Evolutionary conservation across 1,140 invertebrate species (phyloP).

Genomic region (Ceratosolen solmsi): DNA sequence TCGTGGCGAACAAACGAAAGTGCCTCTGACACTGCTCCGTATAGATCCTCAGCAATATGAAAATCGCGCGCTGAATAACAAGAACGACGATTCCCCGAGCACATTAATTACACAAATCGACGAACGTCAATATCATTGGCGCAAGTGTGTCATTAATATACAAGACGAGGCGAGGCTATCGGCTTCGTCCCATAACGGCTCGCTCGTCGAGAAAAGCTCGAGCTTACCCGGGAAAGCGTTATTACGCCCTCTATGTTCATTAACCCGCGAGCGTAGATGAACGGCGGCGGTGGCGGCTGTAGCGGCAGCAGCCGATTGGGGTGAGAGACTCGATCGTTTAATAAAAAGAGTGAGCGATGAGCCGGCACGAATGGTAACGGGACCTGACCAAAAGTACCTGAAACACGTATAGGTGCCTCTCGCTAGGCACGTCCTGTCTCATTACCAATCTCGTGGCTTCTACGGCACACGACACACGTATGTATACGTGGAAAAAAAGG

Average conservation of each 20-base stretch:
- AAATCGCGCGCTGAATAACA: too few species aligned
- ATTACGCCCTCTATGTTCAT: constrained; percentile 3
- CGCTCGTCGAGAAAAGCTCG: neutral
- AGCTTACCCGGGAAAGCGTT: neutral
- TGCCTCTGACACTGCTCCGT: too few species aligned
- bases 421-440: constrained; percentile 11
- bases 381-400: constrained; percentile 8
- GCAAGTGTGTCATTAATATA: neutral
- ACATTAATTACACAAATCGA: too few species aligned
- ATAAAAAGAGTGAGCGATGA: constrained; percentile 3
- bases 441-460: constrained; percentile 29
- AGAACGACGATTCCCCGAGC: too few species aligned
- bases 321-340: neutral
- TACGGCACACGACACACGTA: constrained; percentile 11
- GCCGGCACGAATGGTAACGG: neutral
- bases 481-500: constrained; percentile 1
- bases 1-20: too few species aligned
- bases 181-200: neutral
- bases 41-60: too few species aligned
- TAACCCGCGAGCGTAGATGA: neutral
- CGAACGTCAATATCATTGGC: constrained; percentile 8
- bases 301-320: too few species aligned
- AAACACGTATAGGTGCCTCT: constrained; percentile 28
- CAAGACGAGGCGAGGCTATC: neutral
- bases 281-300: neutral